Conservation (phyloP, 2,888 invertebrate genomes). For the Andrena trimmerana region DNA sequence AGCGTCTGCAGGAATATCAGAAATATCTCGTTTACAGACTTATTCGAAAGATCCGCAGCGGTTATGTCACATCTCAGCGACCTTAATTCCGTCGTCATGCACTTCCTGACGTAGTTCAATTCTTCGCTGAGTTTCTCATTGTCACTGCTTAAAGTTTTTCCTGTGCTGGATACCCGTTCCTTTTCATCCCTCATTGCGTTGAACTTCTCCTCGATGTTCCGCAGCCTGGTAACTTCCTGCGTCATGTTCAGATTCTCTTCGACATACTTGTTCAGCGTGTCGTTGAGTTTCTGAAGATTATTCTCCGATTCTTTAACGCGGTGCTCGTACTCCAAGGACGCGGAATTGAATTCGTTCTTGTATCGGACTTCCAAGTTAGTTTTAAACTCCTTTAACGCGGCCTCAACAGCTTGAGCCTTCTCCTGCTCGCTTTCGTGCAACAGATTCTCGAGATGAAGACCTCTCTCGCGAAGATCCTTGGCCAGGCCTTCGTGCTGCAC, state of each 20-base stretch:
- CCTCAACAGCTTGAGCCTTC: constrained; percentile 73
- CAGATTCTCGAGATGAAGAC: constrained; percentile 65
- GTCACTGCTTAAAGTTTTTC: constrained; percentile 37
- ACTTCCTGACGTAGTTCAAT: constrained; percentile 68
- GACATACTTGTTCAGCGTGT: constrained; percentile 54
- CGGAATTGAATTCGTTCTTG: constrained; percentile 37
- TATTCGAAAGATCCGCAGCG: constrained; percentile 51
- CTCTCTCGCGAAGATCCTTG: constrained; percentile 56
- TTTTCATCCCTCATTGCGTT: constrained; percentile 36
- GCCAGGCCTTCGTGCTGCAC: constrained; percentile 66
- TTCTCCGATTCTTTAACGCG: constrained; percentile 51
- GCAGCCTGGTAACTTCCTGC: constrained; percentile 81
- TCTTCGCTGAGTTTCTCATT: constrained; percentile 80
- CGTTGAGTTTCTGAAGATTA: constrained; percentile 50
- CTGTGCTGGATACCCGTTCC: constrained; percentile 16
- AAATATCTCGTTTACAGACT: constrained; percentile 75
- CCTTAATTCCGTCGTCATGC: constrained; percentile 78
- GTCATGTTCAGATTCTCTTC: constrained; percentile 86
- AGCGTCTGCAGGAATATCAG: constrained; percentile 75
- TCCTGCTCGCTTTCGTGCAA: constrained; percentile 75
- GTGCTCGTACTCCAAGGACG: constrained; percentile 33
- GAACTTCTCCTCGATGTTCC: constrained; percentile 28
- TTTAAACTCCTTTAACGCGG: constrained; percentile 65
- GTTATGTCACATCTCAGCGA: constrained; percentile 66
- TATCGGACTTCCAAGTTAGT: constrained; percentile 28